A percentile compares a stretch with the other conserved stretches of the same genome.
Evolutionary conservation across 2,888 invertebrate genomes (phyloP).

Genomic region (Caenorhabditis panamensis): DNA sequence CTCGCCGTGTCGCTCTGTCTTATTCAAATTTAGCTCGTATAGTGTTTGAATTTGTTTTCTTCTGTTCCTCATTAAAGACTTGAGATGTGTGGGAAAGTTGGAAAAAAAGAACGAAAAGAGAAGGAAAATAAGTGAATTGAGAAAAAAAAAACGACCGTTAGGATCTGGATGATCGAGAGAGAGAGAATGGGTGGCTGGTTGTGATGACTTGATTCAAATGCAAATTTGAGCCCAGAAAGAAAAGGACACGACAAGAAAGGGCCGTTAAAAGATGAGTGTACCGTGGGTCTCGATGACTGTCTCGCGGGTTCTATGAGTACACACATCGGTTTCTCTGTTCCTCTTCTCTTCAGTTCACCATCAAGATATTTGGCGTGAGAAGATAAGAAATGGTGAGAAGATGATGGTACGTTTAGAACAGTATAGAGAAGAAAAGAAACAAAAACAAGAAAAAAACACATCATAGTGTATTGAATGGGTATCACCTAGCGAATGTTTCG

Average conservation of each 20-base stretch:
- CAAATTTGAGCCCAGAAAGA: constrained; percentile 32
- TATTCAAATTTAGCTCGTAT: constrained; percentile 21
- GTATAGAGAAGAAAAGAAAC: neutral
- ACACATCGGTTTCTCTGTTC: constrained; percentile 7
- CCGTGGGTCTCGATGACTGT: constrained; percentile 12
- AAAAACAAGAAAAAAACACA: neutral
- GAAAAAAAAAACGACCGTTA: neutral
- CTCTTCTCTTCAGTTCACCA: constrained; percentile 1
- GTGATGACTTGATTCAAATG: constrained; percentile 36
- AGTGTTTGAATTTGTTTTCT: constrained; percentile 16
- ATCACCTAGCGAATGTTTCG: too few species aligned
- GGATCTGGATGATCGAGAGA: neutral
- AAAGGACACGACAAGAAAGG: neutral
- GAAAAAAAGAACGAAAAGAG: neutral
- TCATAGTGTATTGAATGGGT: too few species aligned
- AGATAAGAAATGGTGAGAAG: constrained; percentile 11
- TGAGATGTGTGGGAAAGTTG: constrained; percentile 38
- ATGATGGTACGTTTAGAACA: neutral
- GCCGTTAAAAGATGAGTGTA: constrained; percentile 6
- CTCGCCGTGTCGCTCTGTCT: neutral
- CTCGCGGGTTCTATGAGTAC: constrained; percentile 13
- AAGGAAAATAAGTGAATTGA: neutral
- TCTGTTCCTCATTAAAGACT: neutral
- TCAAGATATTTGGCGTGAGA: constrained; percentile 16
- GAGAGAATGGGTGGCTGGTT: neutral